Conservation (phyloP, 2,797 vertebrate species). For the Valencia hispanica region DNA sequence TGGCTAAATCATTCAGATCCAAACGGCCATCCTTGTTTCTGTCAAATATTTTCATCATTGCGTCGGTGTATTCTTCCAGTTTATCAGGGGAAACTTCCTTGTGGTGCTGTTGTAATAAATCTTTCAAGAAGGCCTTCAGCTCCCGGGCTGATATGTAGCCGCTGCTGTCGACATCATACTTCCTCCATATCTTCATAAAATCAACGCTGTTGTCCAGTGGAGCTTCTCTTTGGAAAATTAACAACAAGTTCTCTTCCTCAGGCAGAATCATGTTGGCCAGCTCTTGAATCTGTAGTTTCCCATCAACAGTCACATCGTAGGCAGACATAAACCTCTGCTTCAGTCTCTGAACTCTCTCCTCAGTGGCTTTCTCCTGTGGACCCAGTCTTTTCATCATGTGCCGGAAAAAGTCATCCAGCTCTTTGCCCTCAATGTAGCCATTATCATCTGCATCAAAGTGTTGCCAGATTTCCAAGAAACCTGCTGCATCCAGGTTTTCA, state of each 20-base stretch:
- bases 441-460: slow-evolving; percentile 91
- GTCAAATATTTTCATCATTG: slow-evolving; percentile 98
- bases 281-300: slow-evolving; percentile 91
- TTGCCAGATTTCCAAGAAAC: slow-evolving; percentile 91
- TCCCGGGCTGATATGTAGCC: slow-evolving; percentile 94
- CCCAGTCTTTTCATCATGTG: slow-evolving; percentile 86
- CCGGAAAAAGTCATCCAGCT: slow-evolving; percentile 91
- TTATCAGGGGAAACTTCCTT: slow-evolving; percentile 84
- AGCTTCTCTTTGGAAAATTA: slow-evolving; percentile 91
- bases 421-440: slow-evolving; percentile 93
- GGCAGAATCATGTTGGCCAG: slow-evolving; percentile 92
- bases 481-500: slow-evolving; percentile 83
- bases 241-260: slow-evolving; percentile 93
- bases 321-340: slow-evolving; percentile 88
- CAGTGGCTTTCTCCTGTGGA: slow-evolving; percentile 82
- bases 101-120: slow-evolving; percentile 87
- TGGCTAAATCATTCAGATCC: slow-evolving; percentile 95
- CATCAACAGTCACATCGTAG: slow-evolving; percentile 83
- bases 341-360: slow-evolving; percentile 83
- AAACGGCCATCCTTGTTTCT: slow-evolving; percentile 95
- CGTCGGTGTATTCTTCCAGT: slow-evolving; percentile 90
- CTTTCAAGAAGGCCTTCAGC: slow-evolving; percentile 89
- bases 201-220: slow-evolving; percentile 95
- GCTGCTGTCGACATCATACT: slow-evolving; percentile 93
- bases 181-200: slow-evolving; percentile 98